Conservation (phyloP, 64 coral and sea anemone species). For the Pocillopora damicornis region DNA sequence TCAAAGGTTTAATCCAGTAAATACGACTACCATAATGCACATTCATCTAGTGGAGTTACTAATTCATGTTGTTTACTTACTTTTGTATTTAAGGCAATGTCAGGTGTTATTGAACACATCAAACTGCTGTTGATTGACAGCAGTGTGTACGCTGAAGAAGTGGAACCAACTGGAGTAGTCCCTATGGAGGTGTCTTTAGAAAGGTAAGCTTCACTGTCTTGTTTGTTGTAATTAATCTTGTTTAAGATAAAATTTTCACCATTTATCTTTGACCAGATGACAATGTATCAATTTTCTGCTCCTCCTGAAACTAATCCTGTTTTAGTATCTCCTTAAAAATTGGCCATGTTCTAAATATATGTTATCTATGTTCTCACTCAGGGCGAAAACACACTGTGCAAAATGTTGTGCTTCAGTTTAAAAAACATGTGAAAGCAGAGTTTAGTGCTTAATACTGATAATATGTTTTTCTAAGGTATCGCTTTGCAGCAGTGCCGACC, state of each 20-base stretch:
- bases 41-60: no score
- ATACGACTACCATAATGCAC: no score
- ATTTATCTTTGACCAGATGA: background rate
- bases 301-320: no score
- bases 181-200: constrained; percentile 97
- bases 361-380: no score
- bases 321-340: no score
- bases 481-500: constrained; percentile 91
- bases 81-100: constrained; percentile 46
- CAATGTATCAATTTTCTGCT: no score
- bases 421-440: no score
- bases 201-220: constrained; percentile 39
- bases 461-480: constrained; percentile 51
- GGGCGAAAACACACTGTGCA: no score
- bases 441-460: no score
- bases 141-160: constrained; percentile 92
- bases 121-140: constrained; percentile 93
- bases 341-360: no score
- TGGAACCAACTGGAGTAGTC: constrained; percentile 92
- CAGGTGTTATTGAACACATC: constrained; percentile 92
- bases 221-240: background rate
- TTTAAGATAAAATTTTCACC: background rate
- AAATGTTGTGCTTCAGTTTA: no score
- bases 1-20: no score
- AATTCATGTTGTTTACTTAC: background rate